phyloP scores from a whole-genome alignment of 2,888 invertebrate species.

The Unio delphinus region DNA sequence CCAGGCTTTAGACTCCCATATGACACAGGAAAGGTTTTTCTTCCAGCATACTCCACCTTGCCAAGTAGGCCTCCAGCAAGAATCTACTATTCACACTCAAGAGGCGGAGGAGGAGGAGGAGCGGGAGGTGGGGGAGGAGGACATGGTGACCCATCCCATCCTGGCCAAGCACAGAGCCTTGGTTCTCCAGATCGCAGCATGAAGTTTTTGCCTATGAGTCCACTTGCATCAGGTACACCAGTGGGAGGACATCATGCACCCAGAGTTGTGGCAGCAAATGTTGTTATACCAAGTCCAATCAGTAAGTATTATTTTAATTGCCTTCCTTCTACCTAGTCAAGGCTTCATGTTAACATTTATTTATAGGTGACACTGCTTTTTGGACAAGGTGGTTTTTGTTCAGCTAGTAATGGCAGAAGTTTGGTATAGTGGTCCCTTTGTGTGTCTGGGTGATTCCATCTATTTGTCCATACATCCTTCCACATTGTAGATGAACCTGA shows the following conservation, averaged over 20 bases:
- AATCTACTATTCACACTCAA: slow-evolving; percentile 33
- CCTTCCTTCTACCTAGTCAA: too few species aligned
- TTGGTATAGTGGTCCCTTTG: too few species aligned
- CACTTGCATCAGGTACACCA: slow-evolving; percentile 60
- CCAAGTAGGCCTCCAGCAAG: slow-evolving; percentile 34
- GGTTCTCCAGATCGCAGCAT: slow-evolving; percentile 32
- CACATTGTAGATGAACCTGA: too few species aligned
- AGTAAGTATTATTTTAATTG: slow-evolving; percentile 39
- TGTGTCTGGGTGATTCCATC: too few species aligned
- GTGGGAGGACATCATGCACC: slow-evolving; percentile 34
- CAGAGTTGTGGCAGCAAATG: slow-evolving; percentile 24
- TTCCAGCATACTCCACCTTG: slow-evolving; percentile 41
- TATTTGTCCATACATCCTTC: too few species aligned
- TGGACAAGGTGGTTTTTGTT: too few species aligned
- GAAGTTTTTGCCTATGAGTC: slow-evolving; percentile 41
- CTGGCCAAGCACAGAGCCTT: slow-evolving; percentile 21
- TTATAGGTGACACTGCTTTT: too few species aligned
- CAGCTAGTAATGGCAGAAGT: too few species aligned
- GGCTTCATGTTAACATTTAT: too few species aligned
- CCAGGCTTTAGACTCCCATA: slow-evolving; percentile 34
- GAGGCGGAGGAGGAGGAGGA: slow-evolving; percentile 28
- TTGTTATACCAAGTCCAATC: slow-evolving; percentile 53
- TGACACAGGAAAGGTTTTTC: slow-evolving; percentile 33
- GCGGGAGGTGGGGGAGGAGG: slow-evolving; percentile 22
- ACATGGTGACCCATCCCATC: slow-evolving; percentile 20